Evolutionary conservation across 2,888 invertebrate genomes (phyloP), one percentile per base, ranked within the genome.

Genomic region (Chloroclystis v-ata): DNA sequence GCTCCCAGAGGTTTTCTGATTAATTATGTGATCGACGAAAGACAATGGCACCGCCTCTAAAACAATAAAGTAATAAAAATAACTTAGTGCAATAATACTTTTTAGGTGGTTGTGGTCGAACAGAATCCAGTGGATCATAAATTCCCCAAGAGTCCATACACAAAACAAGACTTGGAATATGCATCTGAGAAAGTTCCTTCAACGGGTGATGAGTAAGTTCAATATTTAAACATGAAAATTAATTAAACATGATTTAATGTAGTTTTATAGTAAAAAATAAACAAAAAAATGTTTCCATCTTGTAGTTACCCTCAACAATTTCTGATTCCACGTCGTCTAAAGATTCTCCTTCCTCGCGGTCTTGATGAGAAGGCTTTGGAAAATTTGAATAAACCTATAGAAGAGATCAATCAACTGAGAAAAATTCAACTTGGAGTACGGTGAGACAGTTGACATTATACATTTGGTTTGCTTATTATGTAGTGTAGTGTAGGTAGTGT

Each of bases 41-140:
- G n/a, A n/a, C n/a, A n/a, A n/a, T n/a, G n/a, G n/a, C n/a, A n/a
- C n/a, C n/a, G n/a, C n/a, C n/a, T n/a, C n/a, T n/a, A n/a, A n/a
- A n/a, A n/a, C n/a, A n/a, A n/a, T n/a, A n/a, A n/a, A n/a, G n/a
- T n/a, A n/a, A n/a, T n/a, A n/a, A n/a, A n/a, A n/a, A n/a, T 20
- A 20, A 20, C 5, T 20, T 2, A 20, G 5, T 20, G 20, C 20
- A 20, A 4, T 20, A 20, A 4, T 20, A 20, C 28, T 2, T 41
- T 28, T 6, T 58, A 82, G 83, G 71, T 81, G 3, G 72, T 80
- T 7, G 54, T 69, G 28, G 75, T 82, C 1, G 67, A 76, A 47
- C 76, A 75, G n/a, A 59, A 75, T 32, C 61, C 62, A 4, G 33
- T 47, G 1, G 37, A 41, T 3, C 53, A 61, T 13, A n/a, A 39